Conservation (phyloP, 2,797 vertebrate species). For the Cuculus canorus region DNA sequence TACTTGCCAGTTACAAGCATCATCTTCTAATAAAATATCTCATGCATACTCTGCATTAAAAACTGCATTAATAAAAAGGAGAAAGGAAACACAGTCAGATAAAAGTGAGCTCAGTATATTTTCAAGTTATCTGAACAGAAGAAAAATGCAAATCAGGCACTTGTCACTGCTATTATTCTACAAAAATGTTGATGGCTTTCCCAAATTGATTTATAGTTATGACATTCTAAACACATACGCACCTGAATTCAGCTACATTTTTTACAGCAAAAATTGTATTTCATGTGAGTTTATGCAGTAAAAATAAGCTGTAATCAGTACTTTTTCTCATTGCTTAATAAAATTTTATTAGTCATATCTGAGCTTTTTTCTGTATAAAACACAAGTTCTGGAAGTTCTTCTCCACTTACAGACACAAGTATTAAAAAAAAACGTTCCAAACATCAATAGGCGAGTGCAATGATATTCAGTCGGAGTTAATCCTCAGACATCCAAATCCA, state of each 20-base stretch:
- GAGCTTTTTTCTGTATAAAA: slow-evolving; percentile 10
- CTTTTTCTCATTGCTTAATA: background rate
- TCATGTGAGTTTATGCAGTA: background rate
- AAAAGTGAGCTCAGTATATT: background rate
- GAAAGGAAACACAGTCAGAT: background rate
- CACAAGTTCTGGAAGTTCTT: slow-evolving; percentile 47
- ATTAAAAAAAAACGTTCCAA: slow-evolving; percentile 71
- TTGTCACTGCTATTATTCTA: background rate
- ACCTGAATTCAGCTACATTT: background rate
- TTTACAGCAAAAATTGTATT: background rate
- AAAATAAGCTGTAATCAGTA: slow-evolving; percentile 21
- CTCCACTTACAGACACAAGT: slow-evolving; percentile 43
- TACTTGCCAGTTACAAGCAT: background rate
- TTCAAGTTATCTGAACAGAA: background rate
- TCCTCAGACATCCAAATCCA: slow-evolving; percentile 85
- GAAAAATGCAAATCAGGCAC: background rate
- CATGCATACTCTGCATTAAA: background rate
- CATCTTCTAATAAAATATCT: background rate
- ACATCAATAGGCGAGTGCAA: slow-evolving; percentile 77
- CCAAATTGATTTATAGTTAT: background rate
- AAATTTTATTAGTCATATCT: background rate
- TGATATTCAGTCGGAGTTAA: slow-evolving; percentile 83
- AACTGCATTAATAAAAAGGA: background rate
- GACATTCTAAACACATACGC: background rate
- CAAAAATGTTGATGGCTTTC: background rate